Base-by-base conservation (phyloP, 2,797 vertebrate genomes). In the Diplodus puntazzo region DNA sequence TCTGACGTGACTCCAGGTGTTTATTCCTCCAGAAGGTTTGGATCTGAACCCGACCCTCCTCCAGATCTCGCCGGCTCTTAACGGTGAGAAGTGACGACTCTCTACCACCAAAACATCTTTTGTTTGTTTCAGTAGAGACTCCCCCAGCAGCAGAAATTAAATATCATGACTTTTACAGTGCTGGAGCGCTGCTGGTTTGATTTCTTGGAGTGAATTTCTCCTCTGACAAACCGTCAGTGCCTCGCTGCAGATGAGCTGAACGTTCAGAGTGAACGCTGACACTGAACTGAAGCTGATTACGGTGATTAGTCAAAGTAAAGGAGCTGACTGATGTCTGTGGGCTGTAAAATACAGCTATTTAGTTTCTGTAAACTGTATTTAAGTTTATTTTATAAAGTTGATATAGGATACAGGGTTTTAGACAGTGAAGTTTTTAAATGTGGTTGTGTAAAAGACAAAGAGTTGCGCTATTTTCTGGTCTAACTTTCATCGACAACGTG, bases 241-340 rank as follows among this genome's bases (percentile, higher is more conserved):
- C 71, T 68, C 30, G n/a, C 27, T 67, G 48, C 54, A 82, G 79
- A 75, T 20, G 53, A 62, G 18, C 62, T 43, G 69, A 82, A 50
- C 60, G 43, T 64, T 14, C 27, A 61, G 54, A 81, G n/a, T 10
- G 70, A 70, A 67, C 73, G 87, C 87, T 83, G 84, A 82, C 84
- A 70, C 76, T 23, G 64, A 69, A 17, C 62, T 75, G 0, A 52
- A 79, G 81, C 69, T 78, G 80, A 90, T 90, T 83, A 92, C 73
- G 85, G 88, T 79, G 63, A 81, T 91, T 86, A 86, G 83, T 23
- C 43, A 13, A 78, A 87, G 72, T 77, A 46, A 64, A 88, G 81
- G 57, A 67, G 70, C 69, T 74, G 48, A 79, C 50, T 68, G 42
- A 52, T 55, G 84, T 66, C 80, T 88, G 83, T 49, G 77, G 81